Base-by-base conservation (phyloP, 1,140 invertebrate species). In the Acyrthosiphon pisum region DNA sequence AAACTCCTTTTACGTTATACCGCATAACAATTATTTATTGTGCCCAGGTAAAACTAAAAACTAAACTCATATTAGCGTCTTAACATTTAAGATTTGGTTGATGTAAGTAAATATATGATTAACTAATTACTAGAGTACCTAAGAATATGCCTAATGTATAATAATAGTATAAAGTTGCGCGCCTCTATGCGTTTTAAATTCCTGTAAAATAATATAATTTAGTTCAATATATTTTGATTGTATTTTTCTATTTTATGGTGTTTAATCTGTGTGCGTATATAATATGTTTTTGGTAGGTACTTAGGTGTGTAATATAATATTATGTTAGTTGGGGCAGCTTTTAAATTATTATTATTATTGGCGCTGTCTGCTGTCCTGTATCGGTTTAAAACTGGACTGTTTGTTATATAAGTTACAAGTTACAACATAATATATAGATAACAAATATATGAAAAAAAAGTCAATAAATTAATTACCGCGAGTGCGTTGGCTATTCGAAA, bases 381-480 rank as follows among this genome's bases (percentile, higher is more conserved):
- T 37, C 18, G 81, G 18, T 83, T 83, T 83, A 83, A 83, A 83
- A 83, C 81, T 35, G 35, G 35, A 20, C 35, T 37, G 35, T 83
- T 83, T 22, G 37, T 37, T 83, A 83, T 83, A 83, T 83, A 83
- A 83, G 8, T 41, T 41, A 44, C 26, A 83, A 83, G 8, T 41
- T 41, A 44, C 26, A 87, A 46, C 11, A 48, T 30, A 30, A 44
- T 87, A 87, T 20, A n/a, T 44, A 48, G 23, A 48, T 44, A 86
- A 86, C 41, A 1, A 44, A 41, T n/a, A 88, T 9, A 88, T 35
- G n/a, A 50, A 50, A 87, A 87, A 87, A 87, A 50, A 89, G n/a
- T 37, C 88, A 37, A 90, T 90, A 90, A 90, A 90, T 50, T 41
- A 90, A 90, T 90, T 90, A 90, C 50, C 44, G 46, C 26, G 30